A percentile compares a stretch with the other conserved stretches of the same genome.
phyloP scores from a whole-genome alignment of 30 jellyfish, hydroid and myxozoan species.

The Cassiopea xamachana region DNA sequence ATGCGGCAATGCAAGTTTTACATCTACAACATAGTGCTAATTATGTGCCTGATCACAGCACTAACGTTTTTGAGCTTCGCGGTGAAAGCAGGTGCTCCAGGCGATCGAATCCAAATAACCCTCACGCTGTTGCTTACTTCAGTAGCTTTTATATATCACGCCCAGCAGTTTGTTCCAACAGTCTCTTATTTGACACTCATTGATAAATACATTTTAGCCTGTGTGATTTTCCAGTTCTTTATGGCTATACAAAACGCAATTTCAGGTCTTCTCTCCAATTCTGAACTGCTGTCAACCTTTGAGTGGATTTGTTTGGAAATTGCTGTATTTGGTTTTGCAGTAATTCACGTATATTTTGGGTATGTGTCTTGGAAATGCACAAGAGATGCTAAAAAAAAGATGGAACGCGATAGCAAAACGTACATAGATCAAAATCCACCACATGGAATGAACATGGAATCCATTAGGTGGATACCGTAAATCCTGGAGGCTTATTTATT shows the following conservation, averaged over 20 bases:
- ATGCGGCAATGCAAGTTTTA: constrained; percentile 49
- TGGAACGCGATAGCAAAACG: too few species aligned
- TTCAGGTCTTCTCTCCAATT: constrained; percentile 22
- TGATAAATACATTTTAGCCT: constrained; percentile 43
- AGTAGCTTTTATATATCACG: constrained; percentile 69
- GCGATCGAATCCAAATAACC: constrained; percentile 61
- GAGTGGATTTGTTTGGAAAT: neutral
- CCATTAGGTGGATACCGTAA: too few species aligned
- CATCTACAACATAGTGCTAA: constrained; percentile 33
- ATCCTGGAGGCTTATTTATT: too few species aligned
- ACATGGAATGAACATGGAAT: too few species aligned
- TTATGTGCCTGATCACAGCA: constrained; percentile 60
- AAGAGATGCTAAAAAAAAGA: neutral
- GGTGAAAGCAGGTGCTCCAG: constrained; percentile 45
- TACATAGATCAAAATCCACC: too few species aligned
- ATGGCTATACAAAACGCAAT: constrained; percentile 53
- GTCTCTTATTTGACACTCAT: constrained; percentile 52
- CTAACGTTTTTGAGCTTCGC: constrained; percentile 64
- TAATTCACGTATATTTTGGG: constrained; percentile 21
- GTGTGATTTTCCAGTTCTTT: constrained; percentile 66
- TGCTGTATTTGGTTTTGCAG: constrained; percentile 8
- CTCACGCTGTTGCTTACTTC: constrained; percentile 67
- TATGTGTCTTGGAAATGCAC: neutral
- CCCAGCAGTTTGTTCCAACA: constrained; percentile 58
- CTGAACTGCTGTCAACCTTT: neutral